Percentiles rank a stretch among this genome's conserved stretches.
Conservation (phyloP, 2,888 invertebrate genomes). For the Pterobdella sp. region DNA sequence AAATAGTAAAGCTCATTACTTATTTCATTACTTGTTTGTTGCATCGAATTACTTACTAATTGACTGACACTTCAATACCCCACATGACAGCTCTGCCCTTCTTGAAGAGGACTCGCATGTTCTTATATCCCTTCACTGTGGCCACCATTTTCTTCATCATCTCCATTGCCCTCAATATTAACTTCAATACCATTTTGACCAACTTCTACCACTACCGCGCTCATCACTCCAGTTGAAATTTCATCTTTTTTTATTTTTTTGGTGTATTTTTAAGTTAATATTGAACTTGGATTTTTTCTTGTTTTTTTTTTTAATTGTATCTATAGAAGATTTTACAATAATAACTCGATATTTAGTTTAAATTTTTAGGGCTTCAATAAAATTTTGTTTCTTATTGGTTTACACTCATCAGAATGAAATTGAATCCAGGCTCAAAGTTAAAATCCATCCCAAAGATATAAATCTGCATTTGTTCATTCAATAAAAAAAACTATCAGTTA, state of each 20-base stretch:
- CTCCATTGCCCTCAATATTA: slow-evolving; percentile 70
- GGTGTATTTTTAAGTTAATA: too few species aligned
- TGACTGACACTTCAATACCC: background rate
- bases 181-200: slow-evolving; percentile 73
- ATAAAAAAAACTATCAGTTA: too few species aligned
- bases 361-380: too few species aligned
- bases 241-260: background rate
- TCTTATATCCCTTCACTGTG: slow-evolving; percentile 74
- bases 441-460: too few species aligned
- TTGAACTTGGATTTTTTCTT: too few species aligned
- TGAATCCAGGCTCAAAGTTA: too few species aligned
- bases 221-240: slow-evolving; percentile 51
- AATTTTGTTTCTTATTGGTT: too few species aligned
- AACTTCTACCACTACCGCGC: slow-evolving; percentile 71
- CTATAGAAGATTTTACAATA: too few species aligned
- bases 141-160: slow-evolving; percentile 69
- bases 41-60: slow-evolving; percentile 4
- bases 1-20: background rate
- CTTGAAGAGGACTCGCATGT: slow-evolving; percentile 72
- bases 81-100: slow-evolving; percentile 67
- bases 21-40: background rate
- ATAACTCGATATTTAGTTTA: too few species aligned
- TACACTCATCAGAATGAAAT: too few species aligned
- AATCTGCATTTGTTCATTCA: too few species aligned
- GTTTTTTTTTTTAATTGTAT: too few species aligned